Conservation (phyloP, 2,888 invertebrate species). For the Sinelater perroti region DNA sequence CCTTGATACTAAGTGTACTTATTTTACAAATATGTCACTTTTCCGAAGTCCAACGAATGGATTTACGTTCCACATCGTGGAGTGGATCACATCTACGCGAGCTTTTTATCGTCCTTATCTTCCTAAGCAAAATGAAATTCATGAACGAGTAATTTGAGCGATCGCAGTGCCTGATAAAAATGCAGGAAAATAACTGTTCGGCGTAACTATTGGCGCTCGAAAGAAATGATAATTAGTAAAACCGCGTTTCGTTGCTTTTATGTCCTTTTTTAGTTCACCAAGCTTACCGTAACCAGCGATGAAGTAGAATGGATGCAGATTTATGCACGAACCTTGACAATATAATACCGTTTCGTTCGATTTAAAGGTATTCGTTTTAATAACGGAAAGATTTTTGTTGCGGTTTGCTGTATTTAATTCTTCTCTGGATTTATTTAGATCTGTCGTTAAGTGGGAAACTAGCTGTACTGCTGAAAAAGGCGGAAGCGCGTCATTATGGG, state of each 20-base stretch:
- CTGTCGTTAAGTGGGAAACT: too few relatives aligned
- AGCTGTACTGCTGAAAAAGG: too few relatives aligned
- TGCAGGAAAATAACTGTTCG: conserved; percentile 15
- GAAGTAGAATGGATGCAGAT: conserved; percentile 17
- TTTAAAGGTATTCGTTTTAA: not conserved
- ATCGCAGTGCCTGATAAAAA: conserved; percentile 7
- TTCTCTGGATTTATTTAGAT: too few relatives aligned
- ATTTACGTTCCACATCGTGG: too few relatives aligned
- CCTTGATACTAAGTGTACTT: conserved; percentile 18
- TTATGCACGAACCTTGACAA: conserved; percentile 17
- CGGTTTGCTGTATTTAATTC: too few relatives aligned
- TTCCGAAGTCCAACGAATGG: too few relatives aligned
- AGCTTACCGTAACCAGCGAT: conserved; percentile 10
- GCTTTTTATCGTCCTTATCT: too few relatives aligned
- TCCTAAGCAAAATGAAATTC: conserved; percentile 10
- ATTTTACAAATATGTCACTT: too few relatives aligned
- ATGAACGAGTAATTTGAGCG: conserved; percentile 4
- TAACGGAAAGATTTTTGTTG: conserved; percentile 6
- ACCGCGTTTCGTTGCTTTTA: conserved; percentile 14
- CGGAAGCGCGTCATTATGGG: too few relatives aligned
- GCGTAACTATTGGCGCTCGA: not conserved
- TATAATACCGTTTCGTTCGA: conserved; percentile 14
- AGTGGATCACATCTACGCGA: too few relatives aligned
- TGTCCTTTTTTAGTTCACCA: not conserved
- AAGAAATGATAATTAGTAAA: conserved; percentile 21